Conservation (phyloP, 1,140 invertebrate genomes). For the Agrypnia vestita region DNA sequence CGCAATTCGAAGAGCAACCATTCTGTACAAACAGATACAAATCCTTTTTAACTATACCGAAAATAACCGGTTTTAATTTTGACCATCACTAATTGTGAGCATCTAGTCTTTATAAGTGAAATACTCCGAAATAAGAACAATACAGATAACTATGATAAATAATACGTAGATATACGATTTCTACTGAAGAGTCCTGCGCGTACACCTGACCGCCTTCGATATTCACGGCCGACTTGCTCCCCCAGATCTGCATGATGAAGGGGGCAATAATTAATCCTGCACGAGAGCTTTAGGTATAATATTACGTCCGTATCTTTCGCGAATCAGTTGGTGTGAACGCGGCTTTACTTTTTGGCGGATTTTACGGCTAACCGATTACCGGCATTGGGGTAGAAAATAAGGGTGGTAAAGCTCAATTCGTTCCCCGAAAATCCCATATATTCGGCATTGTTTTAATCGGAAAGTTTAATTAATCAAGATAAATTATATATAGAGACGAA, state of each 20-base stretch:
- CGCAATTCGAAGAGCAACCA: too few relatives aligned
- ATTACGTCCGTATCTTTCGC: slow-evolving; percentile 45
- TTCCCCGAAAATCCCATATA: neutral
- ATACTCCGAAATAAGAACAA: too few relatives aligned
- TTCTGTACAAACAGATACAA: too few relatives aligned
- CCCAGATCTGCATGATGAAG: slow-evolving; percentile 54
- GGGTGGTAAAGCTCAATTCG: neutral
- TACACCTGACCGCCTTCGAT: slow-evolving; percentile 49
- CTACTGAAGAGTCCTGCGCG: neutral
- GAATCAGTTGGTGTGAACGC: slow-evolving; percentile 46
- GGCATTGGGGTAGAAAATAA: neutral
- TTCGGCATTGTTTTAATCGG: neutral
- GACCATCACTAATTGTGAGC: too few relatives aligned
- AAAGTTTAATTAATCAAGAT: too few relatives aligned
- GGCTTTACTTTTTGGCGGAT: slow-evolving; percentile 43
- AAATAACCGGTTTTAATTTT: too few relatives aligned
- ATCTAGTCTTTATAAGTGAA: too few relatives aligned
- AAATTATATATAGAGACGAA: too few relatives aligned
- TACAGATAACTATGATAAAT: too few relatives aligned
- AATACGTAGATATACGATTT: too few relatives aligned
- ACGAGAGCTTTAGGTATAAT: slow-evolving; percentile 39
- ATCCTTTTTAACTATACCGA: too few relatives aligned
- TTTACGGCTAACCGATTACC: slow-evolving; percentile 47
- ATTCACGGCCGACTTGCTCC: slow-evolving; percentile 42
- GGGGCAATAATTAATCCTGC: slow-evolving; percentile 53